These are phyloP conservation scores for Coregonus sp. DNA, from an alignment of 2,797 vertebrate species.

Conservation along the genomic window DNA sequence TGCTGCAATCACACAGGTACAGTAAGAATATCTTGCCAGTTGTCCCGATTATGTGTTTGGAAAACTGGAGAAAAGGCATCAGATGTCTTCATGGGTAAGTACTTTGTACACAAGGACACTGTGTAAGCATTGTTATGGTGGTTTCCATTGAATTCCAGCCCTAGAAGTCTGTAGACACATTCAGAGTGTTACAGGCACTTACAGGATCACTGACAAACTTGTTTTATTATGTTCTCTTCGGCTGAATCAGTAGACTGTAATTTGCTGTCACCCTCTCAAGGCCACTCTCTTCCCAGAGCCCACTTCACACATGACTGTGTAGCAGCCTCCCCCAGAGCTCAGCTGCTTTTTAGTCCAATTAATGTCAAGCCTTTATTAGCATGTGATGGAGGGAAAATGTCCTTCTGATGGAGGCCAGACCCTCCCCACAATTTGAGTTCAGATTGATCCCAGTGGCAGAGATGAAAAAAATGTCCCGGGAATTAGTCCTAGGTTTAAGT, in stretches of 20 bases:
- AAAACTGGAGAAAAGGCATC: background rate
- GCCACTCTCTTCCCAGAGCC: slow-evolving; percentile 18
- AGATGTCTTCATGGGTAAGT: background rate
- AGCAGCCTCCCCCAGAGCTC: background rate
- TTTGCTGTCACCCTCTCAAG: slow-evolving; percentile 19
- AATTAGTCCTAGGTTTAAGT: slow-evolving; percentile 22
- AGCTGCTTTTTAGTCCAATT: slow-evolving; percentile 70
- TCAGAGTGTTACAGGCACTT: no score
- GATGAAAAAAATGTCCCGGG: slow-evolving; percentile 9
- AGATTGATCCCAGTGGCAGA: slow-evolving; percentile 34
- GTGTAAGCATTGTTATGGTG: no score
- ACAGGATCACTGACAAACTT: background rate
- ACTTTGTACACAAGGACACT: no score
- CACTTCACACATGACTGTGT: slow-evolving; percentile 3
- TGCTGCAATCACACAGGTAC: background rate
- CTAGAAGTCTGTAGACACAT: no score
- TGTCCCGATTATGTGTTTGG: background rate
- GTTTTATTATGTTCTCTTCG: slow-evolving; percentile 71
- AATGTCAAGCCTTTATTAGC: slow-evolving; percentile 79
- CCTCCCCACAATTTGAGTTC: background rate
- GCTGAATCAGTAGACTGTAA: slow-evolving; percentile 65
- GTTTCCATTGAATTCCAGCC: no score
- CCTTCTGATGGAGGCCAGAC: slow-evolving; percentile 23
- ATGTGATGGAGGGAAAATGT: slow-evolving; percentile 47
- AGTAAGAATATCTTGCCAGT: background rate